Percentiles rank a stretch among this genome's conserved stretches.
phyloP scores from a whole-genome alignment of 1,140 invertebrate species.

The Colletes gigas region DNA sequence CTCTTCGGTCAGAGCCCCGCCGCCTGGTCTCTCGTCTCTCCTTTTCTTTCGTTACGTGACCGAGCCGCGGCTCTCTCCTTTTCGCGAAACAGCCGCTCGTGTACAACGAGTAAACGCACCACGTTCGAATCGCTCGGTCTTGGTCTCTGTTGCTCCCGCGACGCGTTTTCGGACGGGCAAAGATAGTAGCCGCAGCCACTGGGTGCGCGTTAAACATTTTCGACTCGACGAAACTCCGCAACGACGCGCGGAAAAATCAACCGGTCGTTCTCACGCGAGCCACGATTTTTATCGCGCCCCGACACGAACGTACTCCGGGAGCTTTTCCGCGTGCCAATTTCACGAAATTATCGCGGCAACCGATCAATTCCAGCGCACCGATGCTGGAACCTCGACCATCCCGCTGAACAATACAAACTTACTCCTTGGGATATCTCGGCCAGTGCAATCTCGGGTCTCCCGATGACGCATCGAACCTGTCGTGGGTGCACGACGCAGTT shows the following conservation, averaged over 20 bases:
- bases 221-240: slow-evolving; percentile 24
- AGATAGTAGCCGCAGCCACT: no score
- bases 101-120: not conserved
- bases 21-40: slow-evolving; percentile 15
- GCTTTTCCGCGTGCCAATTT: slow-evolving; percentile 26
- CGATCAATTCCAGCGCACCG: no score
- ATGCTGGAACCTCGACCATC: no score
- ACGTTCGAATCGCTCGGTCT: slow-evolving; percentile 28
- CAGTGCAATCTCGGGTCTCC: no score
- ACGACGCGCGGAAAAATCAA: slow-evolving; percentile 13
- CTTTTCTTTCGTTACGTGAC: slow-evolving; percentile 15
- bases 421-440: no score
- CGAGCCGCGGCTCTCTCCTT: slow-evolving; percentile 11
- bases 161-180: slow-evolving; percentile 58
- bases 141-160: slow-evolving; percentile 54
- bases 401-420: no score
- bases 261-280: slow-evolving; percentile 19
- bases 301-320: not conserved
- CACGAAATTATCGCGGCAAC: not conserved
- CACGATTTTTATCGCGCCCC: slow-evolving; percentile 25
- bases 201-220: not conserved
- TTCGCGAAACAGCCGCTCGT: slow-evolving; percentile 36
- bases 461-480: not conserved
- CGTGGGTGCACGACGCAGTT: no score
- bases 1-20: slow-evolving; percentile 67